Conservation (phyloP, 2,888 invertebrate species). For the Achlya flavicornis region DNA sequence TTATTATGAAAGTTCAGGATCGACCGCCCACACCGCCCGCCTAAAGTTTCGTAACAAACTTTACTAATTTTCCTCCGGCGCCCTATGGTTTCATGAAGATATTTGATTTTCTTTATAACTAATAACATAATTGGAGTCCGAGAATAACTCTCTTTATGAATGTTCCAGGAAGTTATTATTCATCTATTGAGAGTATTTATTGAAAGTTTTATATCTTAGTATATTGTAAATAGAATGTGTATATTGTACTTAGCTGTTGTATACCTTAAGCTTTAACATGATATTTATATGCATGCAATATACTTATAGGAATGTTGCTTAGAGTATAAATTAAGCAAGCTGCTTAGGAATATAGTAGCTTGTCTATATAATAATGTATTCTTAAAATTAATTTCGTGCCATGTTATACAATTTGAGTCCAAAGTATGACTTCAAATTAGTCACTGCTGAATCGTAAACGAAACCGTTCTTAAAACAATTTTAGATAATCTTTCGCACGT, state of each 20-base stretch:
- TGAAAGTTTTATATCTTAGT: background rate
- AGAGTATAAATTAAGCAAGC: background rate
- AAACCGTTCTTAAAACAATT: conserved; percentile 20
- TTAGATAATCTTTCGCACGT: conserved; percentile 30
- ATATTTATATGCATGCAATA: too few relatives aligned
- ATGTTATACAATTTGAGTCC: too few relatives aligned
- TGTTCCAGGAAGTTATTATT: background rate
- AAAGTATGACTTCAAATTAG: too few relatives aligned
- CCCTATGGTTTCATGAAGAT: conserved; percentile 31
- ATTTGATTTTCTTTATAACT: conserved; percentile 19
- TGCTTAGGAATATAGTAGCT: too few relatives aligned
- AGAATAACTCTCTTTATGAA: background rate
- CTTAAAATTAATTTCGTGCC: too few relatives aligned
- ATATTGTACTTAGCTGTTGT: too few relatives aligned
- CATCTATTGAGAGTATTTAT: background rate
- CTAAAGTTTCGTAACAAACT: conserved; percentile 36
- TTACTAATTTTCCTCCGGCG: conserved; percentile 39
- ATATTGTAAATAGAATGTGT: too few relatives aligned
- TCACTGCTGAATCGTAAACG: conserved; percentile 4
- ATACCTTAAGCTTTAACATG: too few relatives aligned
- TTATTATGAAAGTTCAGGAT: conserved; percentile 29
- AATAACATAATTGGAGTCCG: background rate
- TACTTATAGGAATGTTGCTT: background rate
- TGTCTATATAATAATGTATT: too few relatives aligned
- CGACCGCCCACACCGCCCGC: conserved; percentile 27